A percentile compares a stretch with the other conserved stretches of the same genome.
phyloP scores from a whole-genome alignment of 2,888 invertebrate genomes.

The Pseudococcus jackbeardsleyi region DNA sequence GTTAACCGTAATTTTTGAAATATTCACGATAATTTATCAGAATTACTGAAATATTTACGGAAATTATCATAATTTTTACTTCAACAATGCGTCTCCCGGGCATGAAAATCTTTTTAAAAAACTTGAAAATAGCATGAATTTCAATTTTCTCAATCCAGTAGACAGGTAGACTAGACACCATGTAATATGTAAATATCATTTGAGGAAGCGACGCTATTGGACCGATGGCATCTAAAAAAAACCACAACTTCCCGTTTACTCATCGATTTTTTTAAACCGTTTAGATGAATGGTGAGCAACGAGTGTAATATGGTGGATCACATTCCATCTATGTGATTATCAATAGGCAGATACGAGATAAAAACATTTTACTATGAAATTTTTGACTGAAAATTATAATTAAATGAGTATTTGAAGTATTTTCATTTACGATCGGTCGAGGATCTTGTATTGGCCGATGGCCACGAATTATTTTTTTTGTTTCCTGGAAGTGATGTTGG shows the following conservation, averaged over 20 bases:
- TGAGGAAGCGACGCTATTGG: neutral
- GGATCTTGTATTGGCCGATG: conserved; percentile 30
- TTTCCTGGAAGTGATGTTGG: conserved; percentile 42
- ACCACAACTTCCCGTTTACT: conserved; percentile 18
- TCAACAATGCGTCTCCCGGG: too few species aligned
- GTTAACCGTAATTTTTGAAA: too few species aligned
- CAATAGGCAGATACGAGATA: neutral
- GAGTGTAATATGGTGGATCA: neutral
- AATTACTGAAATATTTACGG: too few species aligned
- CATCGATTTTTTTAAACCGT: conserved; percentile 4
- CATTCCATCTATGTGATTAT: neutral
- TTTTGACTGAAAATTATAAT: conserved; percentile 23
- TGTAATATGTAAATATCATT: neutral
- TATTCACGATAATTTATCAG: too few species aligned
- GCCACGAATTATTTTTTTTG: conserved; percentile 29
- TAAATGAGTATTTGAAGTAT: conserved; percentile 15
- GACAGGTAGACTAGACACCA: too few species aligned
- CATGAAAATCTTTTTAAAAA: too few species aligned
- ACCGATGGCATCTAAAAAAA: neutral
- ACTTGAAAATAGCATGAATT: too few species aligned
- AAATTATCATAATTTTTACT: too few species aligned
- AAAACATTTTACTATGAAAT: neutral
- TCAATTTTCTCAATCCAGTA: too few species aligned
- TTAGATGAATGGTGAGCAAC: neutral
- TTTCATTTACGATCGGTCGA: neutral